Evolutionary conservation across 2,888 invertebrate species (phyloP).

Genomic region (Hemithea aestivaria): DNA sequence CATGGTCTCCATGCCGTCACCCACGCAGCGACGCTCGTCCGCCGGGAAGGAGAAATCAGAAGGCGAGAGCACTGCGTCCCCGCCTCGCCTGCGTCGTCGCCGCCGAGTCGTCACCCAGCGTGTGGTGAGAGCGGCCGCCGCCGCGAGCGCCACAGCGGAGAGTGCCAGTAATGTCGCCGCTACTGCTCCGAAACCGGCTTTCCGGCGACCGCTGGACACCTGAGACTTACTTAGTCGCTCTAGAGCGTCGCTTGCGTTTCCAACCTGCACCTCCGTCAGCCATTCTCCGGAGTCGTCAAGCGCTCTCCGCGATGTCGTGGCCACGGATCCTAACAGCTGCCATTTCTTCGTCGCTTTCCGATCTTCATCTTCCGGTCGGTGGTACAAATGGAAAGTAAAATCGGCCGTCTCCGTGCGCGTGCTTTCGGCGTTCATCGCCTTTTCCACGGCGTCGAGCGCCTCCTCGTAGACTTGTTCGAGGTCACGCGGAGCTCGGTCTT

Average conservation of each 20-base stretch:
- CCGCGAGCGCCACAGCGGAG: slow-evolving; percentile 23
- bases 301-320: slow-evolving; percentile 29
- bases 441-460: slow-evolving; percentile 17
- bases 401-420: slow-evolving; percentile 24
- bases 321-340: slow-evolving; percentile 35
- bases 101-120: slow-evolving; percentile 19
- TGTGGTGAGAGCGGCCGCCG: slow-evolving; percentile 24
- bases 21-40: slow-evolving; percentile 56
- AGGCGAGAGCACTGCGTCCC: slow-evolving; percentile 33
- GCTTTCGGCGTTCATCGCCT: slow-evolving; percentile 15
- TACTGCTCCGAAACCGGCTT: slow-evolving; percentile 11
- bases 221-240: slow-evolving; percentile 18
- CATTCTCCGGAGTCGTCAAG: slow-evolving; percentile 33
- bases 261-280: slow-evolving; percentile 29
- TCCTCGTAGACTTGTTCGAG: slow-evolving; percentile 11
- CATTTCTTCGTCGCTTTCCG: slow-evolving; percentile 21
- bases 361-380: slow-evolving; percentile 19
- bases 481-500: slow-evolving; percentile 7
- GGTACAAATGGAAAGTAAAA: slow-evolving; percentile 36
- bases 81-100: slow-evolving; percentile 18
- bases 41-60: slow-evolving; percentile 47
- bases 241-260: slow-evolving; percentile 29
- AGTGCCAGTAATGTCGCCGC: slow-evolving; percentile 14
- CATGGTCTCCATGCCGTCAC: slow-evolving; percentile 91
- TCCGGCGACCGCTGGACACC: slow-evolving; percentile 15